A percentile compares a stretch with the other conserved stretches of the same genome.
These are phyloP conservation scores for Fulmarus glacialis DNA, from an alignment of 2,113 vertebrate genomes.

Conservation along the genomic window DNA sequence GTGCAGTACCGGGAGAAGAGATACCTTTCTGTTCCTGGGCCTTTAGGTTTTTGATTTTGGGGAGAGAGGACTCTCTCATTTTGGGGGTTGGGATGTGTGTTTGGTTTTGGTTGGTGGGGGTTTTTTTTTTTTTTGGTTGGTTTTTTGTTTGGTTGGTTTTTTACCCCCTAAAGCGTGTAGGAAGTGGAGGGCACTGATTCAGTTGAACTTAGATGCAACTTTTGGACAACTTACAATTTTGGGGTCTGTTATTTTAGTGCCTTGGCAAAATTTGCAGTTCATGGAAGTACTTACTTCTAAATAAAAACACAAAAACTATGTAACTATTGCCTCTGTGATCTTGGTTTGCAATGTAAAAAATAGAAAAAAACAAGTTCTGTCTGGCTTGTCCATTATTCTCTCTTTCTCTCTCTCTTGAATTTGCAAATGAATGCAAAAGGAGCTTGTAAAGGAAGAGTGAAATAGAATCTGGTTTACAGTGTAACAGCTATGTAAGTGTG, in stretches of 20 bases:
- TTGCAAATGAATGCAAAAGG: not conserved
- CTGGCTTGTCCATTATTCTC: not conserved
- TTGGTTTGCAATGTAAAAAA: not conserved
- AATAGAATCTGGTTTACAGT: not conserved
- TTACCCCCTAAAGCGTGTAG: not conserved
- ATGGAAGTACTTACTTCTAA: not conserved
- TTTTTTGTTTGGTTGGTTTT: not conserved
- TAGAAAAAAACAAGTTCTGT: not conserved
- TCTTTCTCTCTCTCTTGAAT: not conserved
- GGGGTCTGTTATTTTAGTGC: not conserved
- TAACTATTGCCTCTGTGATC: not conserved
- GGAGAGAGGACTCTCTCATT: not conserved
- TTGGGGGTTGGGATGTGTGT: fast-evolving
- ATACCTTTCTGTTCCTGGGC: not conserved
- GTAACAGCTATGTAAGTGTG: not conserved
- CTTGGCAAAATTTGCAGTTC: not conserved
- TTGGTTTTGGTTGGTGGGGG: not conserved
- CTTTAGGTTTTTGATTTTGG: not conserved
- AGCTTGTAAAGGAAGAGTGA: not conserved
- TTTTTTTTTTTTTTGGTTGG: too few relatives aligned
- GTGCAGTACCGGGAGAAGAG: not conserved
- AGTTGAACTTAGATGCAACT: not conserved
- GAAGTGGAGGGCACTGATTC: not conserved
- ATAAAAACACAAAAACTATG: not conserved
- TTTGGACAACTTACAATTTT: not conserved